phyloP scores from a whole-genome alignment of 2,113 vertebrate genomes.

The Columba janthina region DNA sequence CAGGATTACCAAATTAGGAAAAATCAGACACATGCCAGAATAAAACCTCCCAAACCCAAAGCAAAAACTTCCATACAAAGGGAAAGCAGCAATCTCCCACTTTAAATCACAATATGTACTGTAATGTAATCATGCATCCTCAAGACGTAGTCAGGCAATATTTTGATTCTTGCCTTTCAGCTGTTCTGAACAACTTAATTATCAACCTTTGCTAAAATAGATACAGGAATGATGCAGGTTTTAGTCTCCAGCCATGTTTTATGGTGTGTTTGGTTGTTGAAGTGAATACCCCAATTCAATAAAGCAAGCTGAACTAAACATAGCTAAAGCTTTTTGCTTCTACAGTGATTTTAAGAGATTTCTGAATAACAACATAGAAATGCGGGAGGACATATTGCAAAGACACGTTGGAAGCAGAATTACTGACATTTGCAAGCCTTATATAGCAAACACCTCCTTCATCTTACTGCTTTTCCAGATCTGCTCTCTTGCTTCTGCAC shows the following conservation, averaged over 20 bases:
- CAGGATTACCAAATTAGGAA: neutral
- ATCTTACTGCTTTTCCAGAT: conserved; percentile 17
- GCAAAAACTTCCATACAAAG: neutral
- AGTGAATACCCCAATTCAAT: neutral
- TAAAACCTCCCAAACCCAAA: neutral
- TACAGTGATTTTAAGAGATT: neutral
- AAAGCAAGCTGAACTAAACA: neutral
- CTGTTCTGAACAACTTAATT: conserved; percentile 6
- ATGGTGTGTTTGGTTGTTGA: neutral
- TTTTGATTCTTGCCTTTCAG: conserved; percentile 25
- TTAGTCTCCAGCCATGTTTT: neutral
- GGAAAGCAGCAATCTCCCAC: neutral
- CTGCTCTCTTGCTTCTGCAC: conserved; percentile 16
- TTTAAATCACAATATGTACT: neutral
- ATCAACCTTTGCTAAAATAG: neutral
- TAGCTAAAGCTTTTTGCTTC: neutral
- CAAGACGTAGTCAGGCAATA: neutral
- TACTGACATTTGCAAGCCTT: conserved; percentile 33
- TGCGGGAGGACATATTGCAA: neutral
- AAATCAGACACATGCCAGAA: neutral
- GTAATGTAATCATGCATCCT: neutral
- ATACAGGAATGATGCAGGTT: neutral
- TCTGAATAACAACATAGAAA: neutral
- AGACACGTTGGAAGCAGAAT: conserved; percentile 24
- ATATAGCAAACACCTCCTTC: conserved; percentile 3